Evolutionary conservation across 2,113 vertebrate species (phyloP), one percentile per base, ranked within the genome.

Genomic region (Sinocyclocheilus anshuiensis): DNA sequence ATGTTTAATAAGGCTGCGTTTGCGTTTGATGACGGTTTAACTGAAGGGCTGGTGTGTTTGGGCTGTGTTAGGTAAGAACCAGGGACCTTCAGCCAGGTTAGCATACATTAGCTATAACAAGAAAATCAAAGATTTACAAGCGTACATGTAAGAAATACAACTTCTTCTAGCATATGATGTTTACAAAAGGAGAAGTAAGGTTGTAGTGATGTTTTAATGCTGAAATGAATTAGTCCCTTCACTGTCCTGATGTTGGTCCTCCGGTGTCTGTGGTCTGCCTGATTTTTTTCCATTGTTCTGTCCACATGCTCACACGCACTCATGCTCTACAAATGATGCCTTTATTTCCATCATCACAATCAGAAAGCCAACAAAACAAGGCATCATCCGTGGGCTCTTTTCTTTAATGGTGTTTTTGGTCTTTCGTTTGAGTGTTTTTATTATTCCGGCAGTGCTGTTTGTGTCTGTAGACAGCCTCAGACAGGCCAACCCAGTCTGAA

Each of bases 271-370:
- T 82, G 87, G 83, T 79, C n/a, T 15, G 55, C 15, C 72, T 79
- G 82, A 20, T 39, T 88, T 89, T 59, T n/a, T 59, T 85, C 85
- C 79, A 90, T 86, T 90, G 86, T 90, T 88, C 48, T 81, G 71
- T 74, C 84, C 89, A 86, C 81, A 71, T 59, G 16, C 57, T 55
- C 84, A 36, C 36, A 57, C 45, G 20, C 81, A 87, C 24, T 79
- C 82, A 75, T 57, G 48, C 82, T 48, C 39, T 92, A 90, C 92
- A 92, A 93, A 94, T 93, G 92, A 94, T 94, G 91, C 90, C 89
- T 91, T 94, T 95, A 94, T 94, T 94, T 95, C 93, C 94, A 94
- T 93, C 92, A 94, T 94, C 90, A 93, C 92, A 93, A 93, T 93
- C 91, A 93, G 90, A 93, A 79, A 84, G 81, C 86, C 88, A 89